phyloP scores from a whole-genome alignment of 2,797 vertebrate species.

The Hyperoplus lanceolatus region DNA sequence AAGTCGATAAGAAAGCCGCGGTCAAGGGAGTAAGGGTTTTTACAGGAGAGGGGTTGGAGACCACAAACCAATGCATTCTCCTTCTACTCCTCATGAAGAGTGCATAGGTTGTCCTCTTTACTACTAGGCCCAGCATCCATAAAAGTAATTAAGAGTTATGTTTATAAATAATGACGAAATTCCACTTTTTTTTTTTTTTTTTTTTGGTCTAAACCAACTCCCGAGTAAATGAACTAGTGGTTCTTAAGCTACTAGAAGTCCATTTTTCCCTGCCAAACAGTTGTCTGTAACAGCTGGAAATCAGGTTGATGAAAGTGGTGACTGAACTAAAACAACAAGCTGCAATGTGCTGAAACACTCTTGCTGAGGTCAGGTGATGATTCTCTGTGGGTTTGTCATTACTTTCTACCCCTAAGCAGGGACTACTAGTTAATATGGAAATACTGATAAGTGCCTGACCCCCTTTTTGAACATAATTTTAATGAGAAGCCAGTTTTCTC shows the following conservation, averaged over 20 bases:
- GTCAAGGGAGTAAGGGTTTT: slow-evolving; percentile 43
- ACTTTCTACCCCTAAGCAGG: neutral
- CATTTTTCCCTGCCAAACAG: neutral
- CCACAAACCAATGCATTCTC: slow-evolving; percentile 24
- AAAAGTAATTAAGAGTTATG: neutral
- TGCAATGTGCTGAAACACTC: neutral
- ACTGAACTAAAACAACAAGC: neutral
- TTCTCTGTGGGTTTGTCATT: neutral
- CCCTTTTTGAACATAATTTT: too few relatives aligned
- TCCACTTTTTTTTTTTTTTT: neutral
- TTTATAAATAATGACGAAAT: neutral
- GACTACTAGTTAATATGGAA: neutral
- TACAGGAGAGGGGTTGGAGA: slow-evolving; percentile 15
- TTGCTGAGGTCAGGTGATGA: neutral
- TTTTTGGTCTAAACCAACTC: neutral
- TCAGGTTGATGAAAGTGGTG: neutral
- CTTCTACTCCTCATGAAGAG: slow-evolving; percentile 1
- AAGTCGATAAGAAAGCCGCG: slow-evolving; percentile 62
- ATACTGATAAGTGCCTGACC: neutral
- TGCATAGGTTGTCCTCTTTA: neutral
- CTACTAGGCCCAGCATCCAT: neutral
- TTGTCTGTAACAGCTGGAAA: neutral
- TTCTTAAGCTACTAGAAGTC: neutral
- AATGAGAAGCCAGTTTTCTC: neutral
- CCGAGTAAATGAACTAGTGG: too few relatives aligned